phyloP scores from a whole-genome alignment of 35 echinoderm and acorn worm species.

The Eucidaris tribuloides region DNA sequence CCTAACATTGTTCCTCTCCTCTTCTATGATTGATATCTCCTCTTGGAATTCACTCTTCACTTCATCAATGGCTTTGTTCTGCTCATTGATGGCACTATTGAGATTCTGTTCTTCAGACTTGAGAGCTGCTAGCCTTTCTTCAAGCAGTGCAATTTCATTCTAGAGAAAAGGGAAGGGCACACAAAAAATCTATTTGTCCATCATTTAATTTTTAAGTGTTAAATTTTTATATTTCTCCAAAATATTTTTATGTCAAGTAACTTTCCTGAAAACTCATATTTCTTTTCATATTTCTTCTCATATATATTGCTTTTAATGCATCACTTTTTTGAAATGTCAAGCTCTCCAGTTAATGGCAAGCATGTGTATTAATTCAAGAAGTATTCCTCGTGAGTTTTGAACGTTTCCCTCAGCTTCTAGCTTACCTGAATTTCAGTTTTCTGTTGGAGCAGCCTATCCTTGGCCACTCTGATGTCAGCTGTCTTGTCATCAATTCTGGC shows the following conservation, averaged over 20 bases:
- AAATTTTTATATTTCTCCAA: background rate
- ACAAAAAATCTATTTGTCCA: background rate
- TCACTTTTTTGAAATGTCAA: background rate
- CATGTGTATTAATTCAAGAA: background rate
- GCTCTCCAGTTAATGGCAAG: background rate
- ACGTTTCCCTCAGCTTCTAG: too few species aligned
- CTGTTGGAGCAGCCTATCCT: background rate
- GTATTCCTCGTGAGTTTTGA: too few species aligned
- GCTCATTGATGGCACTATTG: background rate
- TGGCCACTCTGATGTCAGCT: background rate
- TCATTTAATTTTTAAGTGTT: background rate
- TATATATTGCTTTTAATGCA: background rate
- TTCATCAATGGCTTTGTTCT: background rate
- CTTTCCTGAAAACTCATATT: background rate
- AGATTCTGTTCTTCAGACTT: background rate
- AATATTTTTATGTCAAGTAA: background rate
- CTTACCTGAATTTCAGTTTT: conserved; percentile 1
- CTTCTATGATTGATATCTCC: background rate
- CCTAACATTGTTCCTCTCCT: background rate
- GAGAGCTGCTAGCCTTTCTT: background rate
- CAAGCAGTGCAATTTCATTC: background rate
- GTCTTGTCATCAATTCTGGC: conserved; percentile 10
- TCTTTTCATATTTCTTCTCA: background rate
- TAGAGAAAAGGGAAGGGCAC: background rate
- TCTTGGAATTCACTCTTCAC: background rate